Conservation (phyloP, 2,797 vertebrate species). For the Prionace glauca region DNA sequence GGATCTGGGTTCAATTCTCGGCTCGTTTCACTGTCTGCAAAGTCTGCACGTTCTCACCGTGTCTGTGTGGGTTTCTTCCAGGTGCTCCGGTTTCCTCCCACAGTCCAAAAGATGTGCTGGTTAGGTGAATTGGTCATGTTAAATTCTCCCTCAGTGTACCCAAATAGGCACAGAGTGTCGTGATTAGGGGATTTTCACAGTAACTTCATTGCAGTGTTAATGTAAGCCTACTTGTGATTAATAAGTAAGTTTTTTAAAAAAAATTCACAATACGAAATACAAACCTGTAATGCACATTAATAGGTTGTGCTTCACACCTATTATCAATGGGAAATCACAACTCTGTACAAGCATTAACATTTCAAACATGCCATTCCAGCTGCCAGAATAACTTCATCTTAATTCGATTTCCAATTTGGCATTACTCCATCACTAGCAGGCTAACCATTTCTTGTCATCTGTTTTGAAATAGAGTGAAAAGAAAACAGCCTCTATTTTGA, state of each 20-base stretch:
- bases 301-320: neutral
- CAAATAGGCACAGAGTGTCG: too few relatives aligned
- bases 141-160: too few relatives aligned
- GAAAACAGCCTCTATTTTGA: neutral
- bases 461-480: neutral
- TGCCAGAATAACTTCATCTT: neutral
- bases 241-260: neutral
- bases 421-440: neutral
- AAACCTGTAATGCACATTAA: neutral
- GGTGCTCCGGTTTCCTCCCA: too few relatives aligned
- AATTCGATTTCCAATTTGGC: neutral
- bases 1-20: too few relatives aligned
- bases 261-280: neutral
- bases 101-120: too few relatives aligned
- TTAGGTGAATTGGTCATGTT: too few relatives aligned
- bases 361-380: slow-evolving; percentile 14
- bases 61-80: too few relatives aligned
- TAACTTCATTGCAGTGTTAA: too few relatives aligned
- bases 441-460: neutral
- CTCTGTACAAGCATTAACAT: neutral
- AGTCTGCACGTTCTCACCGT: too few relatives aligned
- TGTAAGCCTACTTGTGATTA: too few relatives aligned
- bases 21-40: too few relatives aligned
- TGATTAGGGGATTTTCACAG: too few relatives aligned
- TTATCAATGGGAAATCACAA: neutral